Base-by-base conservation (phyloP, 2,888 invertebrate species). In the Aspidiotus rigidus region DNA sequence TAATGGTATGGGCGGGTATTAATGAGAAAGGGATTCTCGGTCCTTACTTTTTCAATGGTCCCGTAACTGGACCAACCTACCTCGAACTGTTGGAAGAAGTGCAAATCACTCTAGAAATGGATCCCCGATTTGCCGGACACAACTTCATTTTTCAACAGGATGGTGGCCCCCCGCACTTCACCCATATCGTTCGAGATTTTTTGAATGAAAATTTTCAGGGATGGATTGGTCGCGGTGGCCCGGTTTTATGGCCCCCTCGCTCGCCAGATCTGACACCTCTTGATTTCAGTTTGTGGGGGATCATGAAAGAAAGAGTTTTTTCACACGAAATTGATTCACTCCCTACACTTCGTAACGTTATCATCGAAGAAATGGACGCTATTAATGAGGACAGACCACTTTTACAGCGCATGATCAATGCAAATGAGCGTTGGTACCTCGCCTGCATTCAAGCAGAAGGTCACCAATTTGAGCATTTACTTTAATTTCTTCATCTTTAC, bases 1-100 rank as follows among this genome's bases (percentile, higher is more conserved):
- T 75, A 56, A 72, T 63, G 67, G 73, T 73, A 55, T 74, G 73
- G 74, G 72, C 71, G 41, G 72, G 73, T 53, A 67, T 74, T 49
- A 71, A 71, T 41, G 64, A 72, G 9, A 66, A 71, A 54, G 73
- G 73, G 60, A 71, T 75, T 28, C 64, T 74, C 28, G 74, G 74
- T 41, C 73, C 74, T 61, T 74, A 72, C 63, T 72, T 72, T 64
- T 72, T 73, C 49, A 59, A 71, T 39, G 64, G 62, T 10, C 73
- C 71, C 28, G 44, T 71, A 8, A 44, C 63, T 40, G 70, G 67
- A 42, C n/a, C n/a, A n/a, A n/a, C n/a, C n/a, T n/a, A n/a, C n/a
- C n/a, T n/a, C n/a, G n/a, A n/a, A n/a, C 54, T 71, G 62, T 60
- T 64, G 53, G 59, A 54, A 61, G 62, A 71, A 13, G 55, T 62